These are phyloP conservation scores for Microtus pennsylvanicus DNA, from an alignment of 2,113 vertebrate genomes.

Conservation along the genomic window DNA sequence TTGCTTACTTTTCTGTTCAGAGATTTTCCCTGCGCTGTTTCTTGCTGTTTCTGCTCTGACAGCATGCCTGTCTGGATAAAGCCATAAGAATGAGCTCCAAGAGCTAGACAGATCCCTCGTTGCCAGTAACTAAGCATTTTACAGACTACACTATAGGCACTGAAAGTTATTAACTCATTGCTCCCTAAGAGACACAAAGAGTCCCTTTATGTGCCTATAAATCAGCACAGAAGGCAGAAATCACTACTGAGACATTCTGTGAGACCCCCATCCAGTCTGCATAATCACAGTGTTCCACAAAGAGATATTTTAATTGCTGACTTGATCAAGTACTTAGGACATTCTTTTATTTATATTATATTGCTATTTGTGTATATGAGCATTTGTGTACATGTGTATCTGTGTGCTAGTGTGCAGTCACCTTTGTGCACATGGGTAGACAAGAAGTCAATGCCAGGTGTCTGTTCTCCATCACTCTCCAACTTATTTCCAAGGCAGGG, in stretches of 20 bases:
- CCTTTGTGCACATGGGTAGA: too few relatives aligned
- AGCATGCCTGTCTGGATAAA: not conserved
- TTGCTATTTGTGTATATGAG: not conserved
- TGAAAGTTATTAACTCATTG: not conserved
- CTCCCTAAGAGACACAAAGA: not conserved
- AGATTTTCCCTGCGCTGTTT: not conserved
- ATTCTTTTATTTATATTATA: not conserved
- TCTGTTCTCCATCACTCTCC: not conserved
- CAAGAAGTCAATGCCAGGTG: not conserved
- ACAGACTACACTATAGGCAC: not conserved
- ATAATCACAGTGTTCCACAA: not conserved
- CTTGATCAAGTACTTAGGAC: not conserved
- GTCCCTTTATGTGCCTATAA: not conserved
- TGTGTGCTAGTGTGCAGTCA: not conserved
- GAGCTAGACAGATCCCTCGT: rapidly evolving
- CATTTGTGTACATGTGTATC: too few relatives aligned
- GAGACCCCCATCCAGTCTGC: not conserved
- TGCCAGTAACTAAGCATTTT: not conserved
- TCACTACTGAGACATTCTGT: not conserved
- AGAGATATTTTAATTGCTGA: not conserved
- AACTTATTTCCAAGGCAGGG: not conserved
- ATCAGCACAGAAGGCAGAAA: not conserved
- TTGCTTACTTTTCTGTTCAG: not conserved
- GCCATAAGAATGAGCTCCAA: not conserved
- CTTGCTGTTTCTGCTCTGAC: not conserved